Evolutionary conservation across 2,113 vertebrate species (phyloP).

Genomic region (Oryzias celebensis): DNA sequence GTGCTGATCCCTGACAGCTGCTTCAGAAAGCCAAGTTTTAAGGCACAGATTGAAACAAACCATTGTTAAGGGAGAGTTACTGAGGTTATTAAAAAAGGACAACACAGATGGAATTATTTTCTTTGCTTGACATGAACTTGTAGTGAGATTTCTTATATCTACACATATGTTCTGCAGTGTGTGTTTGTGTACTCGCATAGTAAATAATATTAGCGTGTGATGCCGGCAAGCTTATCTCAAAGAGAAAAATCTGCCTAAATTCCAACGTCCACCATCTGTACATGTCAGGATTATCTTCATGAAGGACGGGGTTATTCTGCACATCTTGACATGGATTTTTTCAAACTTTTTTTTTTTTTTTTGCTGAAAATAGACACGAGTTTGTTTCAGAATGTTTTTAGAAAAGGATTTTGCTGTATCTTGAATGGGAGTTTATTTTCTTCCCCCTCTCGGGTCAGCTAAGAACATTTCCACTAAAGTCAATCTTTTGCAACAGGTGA

Average conservation of each 20-base stretch:
- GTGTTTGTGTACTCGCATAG: slow-evolving; percentile 56
- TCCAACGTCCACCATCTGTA: slow-evolving; percentile 68
- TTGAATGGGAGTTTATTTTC: too few species aligned
- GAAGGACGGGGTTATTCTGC: slow-evolving; percentile 53
- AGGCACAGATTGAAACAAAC: too few species aligned
- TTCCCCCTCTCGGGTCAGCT: not conserved
- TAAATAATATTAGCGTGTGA: slow-evolving; percentile 55
- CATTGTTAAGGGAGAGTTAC: not conserved
- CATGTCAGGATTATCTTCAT: slow-evolving; percentile 65
- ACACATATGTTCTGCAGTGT: not conserved
- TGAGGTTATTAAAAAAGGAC: slow-evolving; percentile 3
- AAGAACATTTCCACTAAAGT: not conserved
- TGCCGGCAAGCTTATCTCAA: slow-evolving; percentile 60
- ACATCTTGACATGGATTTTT: slow-evolving; percentile 16
- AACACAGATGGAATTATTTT: slow-evolving; percentile 32
- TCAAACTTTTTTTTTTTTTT: not conserved
- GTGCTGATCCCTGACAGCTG: slow-evolving; percentile 8
- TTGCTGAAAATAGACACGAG: not conserved
- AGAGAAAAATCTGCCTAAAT: slow-evolving; percentile 66
- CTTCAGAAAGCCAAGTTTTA: too few species aligned
- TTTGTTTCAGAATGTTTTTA: not conserved
- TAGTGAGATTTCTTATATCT: slow-evolving; percentile 1
- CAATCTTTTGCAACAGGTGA: slow-evolving; percentile 73
- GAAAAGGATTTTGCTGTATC: too few species aligned
- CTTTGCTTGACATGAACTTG: slow-evolving; percentile 5